Percentiles rank a stretch among this genome's conserved stretches.
These are phyloP conservation scores for Leptodactylus fallax DNA, from an alignment of 2,797 vertebrate species.

Conservation along the genomic window DNA sequence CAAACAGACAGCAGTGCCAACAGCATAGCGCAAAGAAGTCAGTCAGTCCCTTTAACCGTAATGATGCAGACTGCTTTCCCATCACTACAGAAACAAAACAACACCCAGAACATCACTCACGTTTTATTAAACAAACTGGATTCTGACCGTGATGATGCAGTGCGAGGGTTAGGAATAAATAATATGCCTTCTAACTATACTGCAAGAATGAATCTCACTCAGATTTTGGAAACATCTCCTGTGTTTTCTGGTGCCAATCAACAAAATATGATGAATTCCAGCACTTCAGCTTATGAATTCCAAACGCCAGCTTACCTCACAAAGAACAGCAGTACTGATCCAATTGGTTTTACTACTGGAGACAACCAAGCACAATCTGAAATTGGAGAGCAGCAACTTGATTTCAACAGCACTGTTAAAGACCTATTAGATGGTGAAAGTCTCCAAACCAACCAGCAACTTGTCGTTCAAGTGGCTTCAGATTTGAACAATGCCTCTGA, in stretches of 20 bases:
- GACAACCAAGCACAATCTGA: slow-evolving; percentile 88
- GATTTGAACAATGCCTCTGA: slow-evolving; percentile 82
- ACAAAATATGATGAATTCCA: slow-evolving; percentile 84
- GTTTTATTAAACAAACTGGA: slow-evolving; percentile 95
- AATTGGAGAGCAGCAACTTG: slow-evolving; percentile 86
- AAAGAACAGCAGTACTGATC: slow-evolving; percentile 86
- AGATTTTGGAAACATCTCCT: slow-evolving; percentile 91
- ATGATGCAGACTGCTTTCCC: slow-evolving; percentile 97
- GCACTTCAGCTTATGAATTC: slow-evolving; percentile 86
- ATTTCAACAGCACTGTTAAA: slow-evolving; percentile 90
- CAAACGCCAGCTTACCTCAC: slow-evolving; percentile 91
- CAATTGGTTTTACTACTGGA: slow-evolving; percentile 83
- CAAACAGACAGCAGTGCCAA: slow-evolving; percentile 81
- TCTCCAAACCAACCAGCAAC: slow-evolving; percentile 82
- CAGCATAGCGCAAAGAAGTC: slow-evolving; percentile 94
- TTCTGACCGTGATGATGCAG: slow-evolving; percentile 83
- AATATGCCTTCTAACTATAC: slow-evolving; percentile 92
- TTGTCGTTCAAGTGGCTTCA: slow-evolving; percentile 86
- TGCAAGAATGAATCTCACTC: slow-evolving; percentile 97
- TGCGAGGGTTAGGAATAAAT: slow-evolving; percentile 91
- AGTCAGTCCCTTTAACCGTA: slow-evolving; percentile 93
- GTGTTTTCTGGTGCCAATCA: slow-evolving; percentile 83
- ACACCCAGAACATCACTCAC: slow-evolving; percentile 86
- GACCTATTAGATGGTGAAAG: slow-evolving; percentile 85
- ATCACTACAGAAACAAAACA: slow-evolving; percentile 83